Base-by-base conservation (phyloP, 2,888 invertebrate species). In the Leptothorax acervorum region DNA sequence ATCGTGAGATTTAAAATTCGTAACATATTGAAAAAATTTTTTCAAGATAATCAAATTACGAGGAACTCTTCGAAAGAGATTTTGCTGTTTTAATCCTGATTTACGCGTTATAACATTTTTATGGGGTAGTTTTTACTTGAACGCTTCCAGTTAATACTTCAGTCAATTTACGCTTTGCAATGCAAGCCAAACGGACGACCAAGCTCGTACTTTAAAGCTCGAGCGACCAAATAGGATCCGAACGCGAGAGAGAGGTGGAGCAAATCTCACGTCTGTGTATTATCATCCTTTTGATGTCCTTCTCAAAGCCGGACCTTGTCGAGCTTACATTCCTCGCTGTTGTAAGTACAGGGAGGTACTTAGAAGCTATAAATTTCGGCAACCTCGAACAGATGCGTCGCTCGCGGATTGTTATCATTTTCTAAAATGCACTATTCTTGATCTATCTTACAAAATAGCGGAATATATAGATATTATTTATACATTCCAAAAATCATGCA, bases 251-350 rank as follows among this genome's bases (percentile, higher is more conserved):
- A 39, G 73, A 51, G 70, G 48, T 74, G 66, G 57, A 55, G 63
- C 71, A 70, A 65, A 85, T 86, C 84, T 88, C 88, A 86, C 88
- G 85, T 90, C 88, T 86, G 89, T 81, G 79, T 87, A 88, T 89
- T 87, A 88, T 91, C 90, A 90, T 92, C 93, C 93, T 91, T 92
- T 93, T 93, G 93, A 93, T 93, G 93, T 92, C 82, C 89, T 89
- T 85, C 88, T 88, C 89, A 91, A 92, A 92, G 90, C 90, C 85
- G 90, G 86, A 90, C 88, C 88, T 87, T 83, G 85, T 76, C 66
- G 63, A 88, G 92, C 91, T 92, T 90, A 91, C 79, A 87, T 87
- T 86, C 87, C 86, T 88, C 86, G 83, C 82, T 82, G 65, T 65
- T 57, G 86, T 87, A 86, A 89, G 79, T 86, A 82, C 89, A 92